These are phyloP conservation scores for Arge pagana DNA, from an alignment of 2,888 invertebrate species.

Conservation along the genomic window DNA sequence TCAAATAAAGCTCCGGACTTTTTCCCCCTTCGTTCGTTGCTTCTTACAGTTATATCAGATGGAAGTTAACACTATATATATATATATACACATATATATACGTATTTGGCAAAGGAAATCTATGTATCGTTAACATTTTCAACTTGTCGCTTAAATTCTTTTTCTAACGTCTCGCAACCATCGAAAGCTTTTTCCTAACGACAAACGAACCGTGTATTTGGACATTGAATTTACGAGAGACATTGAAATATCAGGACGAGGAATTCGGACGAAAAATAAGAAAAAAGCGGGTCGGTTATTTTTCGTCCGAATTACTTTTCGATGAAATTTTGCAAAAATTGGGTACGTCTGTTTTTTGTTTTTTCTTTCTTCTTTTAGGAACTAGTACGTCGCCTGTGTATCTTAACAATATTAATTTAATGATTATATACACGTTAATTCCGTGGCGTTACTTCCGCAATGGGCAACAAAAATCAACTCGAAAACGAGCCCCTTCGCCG, in stretches of 20 bases:
- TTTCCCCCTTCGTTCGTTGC: too few species aligned
- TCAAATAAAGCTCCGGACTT: too few species aligned
- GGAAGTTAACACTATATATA: slow-evolving; percentile 6
- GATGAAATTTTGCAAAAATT: too few species aligned
- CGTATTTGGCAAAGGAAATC: too few species aligned
- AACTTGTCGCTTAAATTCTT: too few species aligned
- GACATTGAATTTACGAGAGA: not conserved
- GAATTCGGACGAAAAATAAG: not conserved
- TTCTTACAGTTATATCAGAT: slow-evolving; percentile 10
- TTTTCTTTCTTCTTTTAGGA: slow-evolving; percentile 7
- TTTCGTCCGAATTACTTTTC: too few species aligned
- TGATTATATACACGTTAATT: slow-evolving; percentile 20
- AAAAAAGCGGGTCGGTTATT: too few species aligned
- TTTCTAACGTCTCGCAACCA: too few species aligned
- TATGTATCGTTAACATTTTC: too few species aligned
- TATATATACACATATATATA: not conserved
- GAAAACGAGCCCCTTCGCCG: too few species aligned
- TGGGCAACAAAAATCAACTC: too few species aligned
- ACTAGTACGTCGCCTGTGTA: slow-evolving; percentile 19
- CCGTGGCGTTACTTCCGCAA: slow-evolving; percentile 18
- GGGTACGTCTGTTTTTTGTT: not conserved
- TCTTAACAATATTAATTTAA: slow-evolving; percentile 15
- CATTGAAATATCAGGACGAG: not conserved
- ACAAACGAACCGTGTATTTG: slow-evolving; percentile 2
- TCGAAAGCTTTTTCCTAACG: not conserved